These are phyloP conservation scores for Anabas testudineus DNA, from an alignment of 2,797 vertebrate species.

Conservation along the genomic window DNA sequence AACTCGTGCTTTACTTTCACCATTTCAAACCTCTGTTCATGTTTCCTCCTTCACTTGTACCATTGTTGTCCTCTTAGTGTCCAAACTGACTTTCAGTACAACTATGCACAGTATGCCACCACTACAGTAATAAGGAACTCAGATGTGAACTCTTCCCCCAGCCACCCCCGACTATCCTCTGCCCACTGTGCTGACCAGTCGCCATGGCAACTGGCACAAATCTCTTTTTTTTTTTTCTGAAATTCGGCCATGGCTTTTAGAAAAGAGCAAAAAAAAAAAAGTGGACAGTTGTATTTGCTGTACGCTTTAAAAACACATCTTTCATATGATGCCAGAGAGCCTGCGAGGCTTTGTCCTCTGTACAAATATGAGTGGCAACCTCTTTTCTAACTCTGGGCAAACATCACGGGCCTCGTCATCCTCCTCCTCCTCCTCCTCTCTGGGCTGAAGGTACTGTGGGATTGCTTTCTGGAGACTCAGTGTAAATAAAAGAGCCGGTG, in stretches of 20 bases:
- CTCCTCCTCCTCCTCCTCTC: conserved; percentile 30
- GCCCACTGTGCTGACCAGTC: conserved; percentile 39
- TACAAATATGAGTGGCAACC: conserved; percentile 73
- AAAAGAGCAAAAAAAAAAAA: conserved; percentile 24
- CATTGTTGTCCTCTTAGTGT: not conserved
- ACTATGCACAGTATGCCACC: conserved; percentile 23
- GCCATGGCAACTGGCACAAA: conserved; percentile 66
- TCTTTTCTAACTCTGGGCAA: conserved; percentile 60
- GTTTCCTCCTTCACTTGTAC: not conserved
- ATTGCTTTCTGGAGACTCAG: conserved; percentile 42
- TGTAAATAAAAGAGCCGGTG: conserved; percentile 31
- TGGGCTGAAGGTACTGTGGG: conserved; percentile 56
- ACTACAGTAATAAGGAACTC: conserved; percentile 26
- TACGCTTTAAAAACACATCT: conserved; percentile 60
- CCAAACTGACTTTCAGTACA: conserved; percentile 14
- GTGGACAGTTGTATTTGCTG: conserved; percentile 66
- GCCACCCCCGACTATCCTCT: conserved; percentile 25
- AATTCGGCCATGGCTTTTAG: conserved; percentile 53
- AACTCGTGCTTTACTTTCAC: not conserved
- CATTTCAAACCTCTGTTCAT: not conserved
- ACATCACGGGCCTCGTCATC: conserved; percentile 42
- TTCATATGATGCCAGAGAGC: conserved; percentile 69
- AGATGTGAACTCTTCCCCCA: conserved; percentile 46
- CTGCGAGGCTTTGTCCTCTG: conserved; percentile 68
- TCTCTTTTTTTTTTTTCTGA: conserved; percentile 44